phyloP scores from a whole-genome alignment of 2,888 invertebrate species.

The Thereva unica region DNA sequence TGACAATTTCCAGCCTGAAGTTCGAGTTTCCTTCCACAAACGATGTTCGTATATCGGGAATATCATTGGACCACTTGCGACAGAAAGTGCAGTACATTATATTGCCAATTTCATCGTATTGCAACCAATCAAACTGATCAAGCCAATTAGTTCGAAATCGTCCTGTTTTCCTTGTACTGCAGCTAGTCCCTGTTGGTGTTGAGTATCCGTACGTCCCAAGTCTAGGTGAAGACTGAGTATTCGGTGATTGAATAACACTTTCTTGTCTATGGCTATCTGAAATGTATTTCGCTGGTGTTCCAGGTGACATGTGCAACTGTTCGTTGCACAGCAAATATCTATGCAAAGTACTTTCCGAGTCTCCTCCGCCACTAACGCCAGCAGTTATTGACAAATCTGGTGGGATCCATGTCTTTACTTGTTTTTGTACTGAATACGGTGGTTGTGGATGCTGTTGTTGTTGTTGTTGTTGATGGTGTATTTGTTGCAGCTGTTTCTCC shows the following conservation, averaged over 20 bases:
- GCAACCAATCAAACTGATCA: conserved; percentile 71
- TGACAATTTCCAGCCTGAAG: conserved; percentile 76
- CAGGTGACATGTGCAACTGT: conserved; percentile 15
- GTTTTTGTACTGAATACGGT: conserved; percentile 27
- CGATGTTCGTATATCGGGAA: conserved; percentile 74
- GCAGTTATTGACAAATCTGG: conserved; percentile 40
- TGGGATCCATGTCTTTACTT: conserved; percentile 44
- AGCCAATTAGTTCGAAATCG: conserved; percentile 72
- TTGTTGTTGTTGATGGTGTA: conserved; percentile 45
- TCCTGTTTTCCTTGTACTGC: conserved; percentile 62
- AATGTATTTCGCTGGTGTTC: conserved; percentile 33
- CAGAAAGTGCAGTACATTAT: conserved; percentile 76
- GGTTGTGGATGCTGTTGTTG: conserved; percentile 44
- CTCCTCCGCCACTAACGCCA: background rate
- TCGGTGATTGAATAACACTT: conserved; percentile 45
- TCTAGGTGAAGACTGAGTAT: conserved; percentile 31
- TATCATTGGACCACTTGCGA: conserved; percentile 71
- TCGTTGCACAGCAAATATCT: conserved; percentile 38
- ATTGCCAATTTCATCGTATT: conserved; percentile 69
- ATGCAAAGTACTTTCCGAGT: conserved; percentile 40
- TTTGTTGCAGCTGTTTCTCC: conserved; percentile 46
- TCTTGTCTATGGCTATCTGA: conserved; percentile 41
- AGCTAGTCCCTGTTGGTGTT: conserved; percentile 29
- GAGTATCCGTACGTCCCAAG: conserved; percentile 19
- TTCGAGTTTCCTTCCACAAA: conserved; percentile 79